A percentile compares a stretch with the other conserved stretches of the same genome.
Evolutionary conservation across 2,113 vertebrate species (phyloP).

Genomic region (Morone chrysops): DNA sequence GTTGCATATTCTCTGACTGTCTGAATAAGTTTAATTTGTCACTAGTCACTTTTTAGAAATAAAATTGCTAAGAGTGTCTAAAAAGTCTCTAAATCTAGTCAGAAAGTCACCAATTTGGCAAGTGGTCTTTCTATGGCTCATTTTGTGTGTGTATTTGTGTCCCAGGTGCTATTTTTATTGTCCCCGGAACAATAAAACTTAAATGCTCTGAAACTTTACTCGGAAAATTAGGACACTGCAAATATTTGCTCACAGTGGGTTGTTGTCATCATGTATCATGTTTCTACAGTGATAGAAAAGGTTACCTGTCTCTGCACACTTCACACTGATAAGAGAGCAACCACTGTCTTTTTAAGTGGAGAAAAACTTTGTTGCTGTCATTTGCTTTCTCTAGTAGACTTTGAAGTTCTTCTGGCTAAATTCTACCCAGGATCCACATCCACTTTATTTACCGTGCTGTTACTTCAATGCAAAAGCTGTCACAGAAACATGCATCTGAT

Average conservation of each 20-base stretch:
- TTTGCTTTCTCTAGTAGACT: background rate
- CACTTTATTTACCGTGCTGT: background rate
- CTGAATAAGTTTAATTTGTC: too few relatives aligned
- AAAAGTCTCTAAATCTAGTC: too few relatives aligned
- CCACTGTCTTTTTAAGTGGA: background rate
- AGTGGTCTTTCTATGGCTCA: too few relatives aligned
- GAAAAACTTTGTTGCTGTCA: slow-evolving; percentile 16
- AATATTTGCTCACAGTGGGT: slow-evolving; percentile 5
- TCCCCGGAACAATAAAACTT: too few relatives aligned
- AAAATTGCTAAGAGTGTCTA: too few relatives aligned
- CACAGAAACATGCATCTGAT: background rate
- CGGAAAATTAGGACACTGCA: slow-evolving; percentile 8
- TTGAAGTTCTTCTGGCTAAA: slow-evolving; percentile 16
- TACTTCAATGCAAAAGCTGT: fast-evolving
- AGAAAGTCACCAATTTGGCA: too few relatives aligned
- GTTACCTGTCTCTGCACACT: background rate
- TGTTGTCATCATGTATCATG: background rate
- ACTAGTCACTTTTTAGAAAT: too few relatives aligned
- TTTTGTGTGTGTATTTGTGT: too few relatives aligned
- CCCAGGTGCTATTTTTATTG: too few relatives aligned
- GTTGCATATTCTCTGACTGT: too few relatives aligned
- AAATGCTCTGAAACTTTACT: background rate
- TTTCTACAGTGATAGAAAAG: background rate
- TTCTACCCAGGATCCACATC: background rate
- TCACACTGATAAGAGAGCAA: background rate